A percentile compares a stretch with the other conserved stretches of the same genome.
Evolutionary conservation across 2,888 invertebrate genomes (phyloP).

Genomic region (Limnephilus marmoratus): DNA sequence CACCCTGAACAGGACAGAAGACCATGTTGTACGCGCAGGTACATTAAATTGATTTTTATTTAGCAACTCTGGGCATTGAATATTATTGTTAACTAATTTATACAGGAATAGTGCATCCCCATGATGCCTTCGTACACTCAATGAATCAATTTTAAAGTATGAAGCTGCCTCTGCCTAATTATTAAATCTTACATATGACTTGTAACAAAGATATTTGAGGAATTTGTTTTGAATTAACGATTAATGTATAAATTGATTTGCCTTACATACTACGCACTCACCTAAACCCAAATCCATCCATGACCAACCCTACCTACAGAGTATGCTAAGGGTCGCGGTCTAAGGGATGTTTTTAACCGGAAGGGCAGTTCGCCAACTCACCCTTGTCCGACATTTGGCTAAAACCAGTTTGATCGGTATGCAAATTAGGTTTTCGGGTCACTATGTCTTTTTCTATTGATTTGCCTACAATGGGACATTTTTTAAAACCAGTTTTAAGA

Average conservation of each 20-base stretch:
- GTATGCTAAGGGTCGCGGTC: neutral
- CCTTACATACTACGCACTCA: neutral
- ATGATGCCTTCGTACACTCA: too few relatives aligned
- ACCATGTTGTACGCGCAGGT: too few relatives aligned
- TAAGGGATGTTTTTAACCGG: neutral
- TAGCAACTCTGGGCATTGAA: too few relatives aligned
- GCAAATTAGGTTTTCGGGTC: constrained; percentile 60
- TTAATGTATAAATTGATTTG: neutral
- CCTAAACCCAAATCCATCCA: neutral
- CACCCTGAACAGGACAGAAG: too few relatives aligned
- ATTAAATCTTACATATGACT: too few relatives aligned
- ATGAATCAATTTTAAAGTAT: too few relatives aligned
- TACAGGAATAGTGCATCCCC: too few relatives aligned
- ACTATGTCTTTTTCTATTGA: constrained; percentile 54
- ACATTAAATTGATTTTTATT: too few relatives aligned
- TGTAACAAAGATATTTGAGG: too few relatives aligned
- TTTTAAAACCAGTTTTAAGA: constrained; percentile 20
- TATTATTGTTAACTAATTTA: too few relatives aligned
- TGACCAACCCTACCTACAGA: neutral
- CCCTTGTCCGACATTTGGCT: constrained; percentile 58
- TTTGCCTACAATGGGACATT: constrained; percentile 50
- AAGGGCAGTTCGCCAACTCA: constrained; percentile 50
- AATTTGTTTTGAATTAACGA: too few relatives aligned
- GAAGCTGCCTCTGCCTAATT: too few relatives aligned
- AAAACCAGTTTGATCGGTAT: constrained; percentile 61